phyloP scores from a whole-genome alignment of 2,797 vertebrate genomes.

The Onychomys torridus region DNA sequence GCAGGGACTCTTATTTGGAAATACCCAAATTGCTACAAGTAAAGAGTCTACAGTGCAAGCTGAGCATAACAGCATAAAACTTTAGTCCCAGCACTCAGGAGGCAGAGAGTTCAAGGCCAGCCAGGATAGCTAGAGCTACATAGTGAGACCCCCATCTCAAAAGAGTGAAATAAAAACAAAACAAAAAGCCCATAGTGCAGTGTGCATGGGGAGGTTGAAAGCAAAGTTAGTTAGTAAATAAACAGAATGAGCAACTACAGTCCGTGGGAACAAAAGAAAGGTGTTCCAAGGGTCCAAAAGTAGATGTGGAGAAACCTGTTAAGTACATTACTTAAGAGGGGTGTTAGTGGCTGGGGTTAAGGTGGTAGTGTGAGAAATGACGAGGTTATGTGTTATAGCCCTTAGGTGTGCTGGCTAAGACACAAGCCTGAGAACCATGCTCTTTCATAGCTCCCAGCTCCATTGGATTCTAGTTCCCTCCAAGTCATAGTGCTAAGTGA shows the following conservation, averaged over 20 bases:
- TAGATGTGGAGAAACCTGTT: background rate
- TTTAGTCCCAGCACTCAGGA: background rate
- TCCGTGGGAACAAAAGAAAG: background rate
- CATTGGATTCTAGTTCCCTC: background rate
- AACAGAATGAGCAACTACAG: conserved; percentile 38
- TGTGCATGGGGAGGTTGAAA: background rate
- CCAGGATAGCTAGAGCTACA: background rate
- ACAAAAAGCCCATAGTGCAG: background rate
- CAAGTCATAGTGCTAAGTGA: conserved; percentile 10
- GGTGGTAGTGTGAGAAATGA: background rate
- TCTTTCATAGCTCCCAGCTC: conserved; percentile 8
- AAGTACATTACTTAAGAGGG: conserved; percentile 25
- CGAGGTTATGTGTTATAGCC: conserved; percentile 14
- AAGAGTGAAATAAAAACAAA: background rate
- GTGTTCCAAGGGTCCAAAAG: conserved; percentile 49
- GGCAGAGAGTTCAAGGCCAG: background rate
- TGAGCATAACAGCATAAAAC: background rate
- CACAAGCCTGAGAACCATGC: conserved; percentile 4
- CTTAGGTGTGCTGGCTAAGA: conserved; percentile 28
- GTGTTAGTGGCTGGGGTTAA: conserved; percentile 31
- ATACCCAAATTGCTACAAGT: conserved; percentile 20
- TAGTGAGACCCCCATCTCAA: background rate
- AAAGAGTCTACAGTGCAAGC: background rate
- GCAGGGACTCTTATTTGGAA: conserved; percentile 38
- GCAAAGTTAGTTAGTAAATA: conserved; percentile 13